Evolutionary conservation across 1,140 invertebrate genomes (phyloP), one percentile per base, ranked within the genome.

Genomic region (Lutraria rhynchaena): DNA sequence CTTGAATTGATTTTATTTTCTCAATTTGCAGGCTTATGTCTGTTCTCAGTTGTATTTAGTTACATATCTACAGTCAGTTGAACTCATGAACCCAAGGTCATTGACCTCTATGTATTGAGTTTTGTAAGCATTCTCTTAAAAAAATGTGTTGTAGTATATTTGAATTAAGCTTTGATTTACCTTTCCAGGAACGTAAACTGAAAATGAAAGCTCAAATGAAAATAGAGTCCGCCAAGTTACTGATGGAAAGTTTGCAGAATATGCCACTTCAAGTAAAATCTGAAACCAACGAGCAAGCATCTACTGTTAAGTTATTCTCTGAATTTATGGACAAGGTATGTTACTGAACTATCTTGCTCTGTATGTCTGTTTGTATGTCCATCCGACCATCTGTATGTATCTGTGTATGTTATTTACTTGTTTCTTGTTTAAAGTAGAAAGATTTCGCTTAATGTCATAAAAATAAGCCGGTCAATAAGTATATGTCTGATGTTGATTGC

Each of bases 261-360:
- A 51, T 69, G 29, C 65, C 65, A 5, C 49, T 73, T 11, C 19
- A 55, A 46, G 55, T 41, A 15, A 41, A 15, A 7, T 7, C 5
- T 7, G 37, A 55, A 17, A 33, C 11, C 46, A 27, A 51, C 4
- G 27, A 53, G 22, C 41, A 51, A 33, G 46, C 29, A 24, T 7
- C 31, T 35, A 19, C 69, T 51, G 15, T 73, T 3, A n/a, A 73
- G 49, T 41, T 31, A 22, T 73, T 73, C 31, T 27, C 69, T 3
- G 69, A 73, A 46, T 73, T 73, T 31, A 73, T 73, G 69, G 24
- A 73, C 15, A 73, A 33, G 46, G 69, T 73, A 73, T 22, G 53
- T 7, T 41, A 15, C 5, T 41, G 4, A 4, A n/a, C n/a, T 7
- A 7, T 22, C 53, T 22, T 57, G 19, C 4, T 57, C 27, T 57